Base-by-base conservation (phyloP, 2,888 invertebrate genomes). In the Lamellibrachia satsuma region DNA sequence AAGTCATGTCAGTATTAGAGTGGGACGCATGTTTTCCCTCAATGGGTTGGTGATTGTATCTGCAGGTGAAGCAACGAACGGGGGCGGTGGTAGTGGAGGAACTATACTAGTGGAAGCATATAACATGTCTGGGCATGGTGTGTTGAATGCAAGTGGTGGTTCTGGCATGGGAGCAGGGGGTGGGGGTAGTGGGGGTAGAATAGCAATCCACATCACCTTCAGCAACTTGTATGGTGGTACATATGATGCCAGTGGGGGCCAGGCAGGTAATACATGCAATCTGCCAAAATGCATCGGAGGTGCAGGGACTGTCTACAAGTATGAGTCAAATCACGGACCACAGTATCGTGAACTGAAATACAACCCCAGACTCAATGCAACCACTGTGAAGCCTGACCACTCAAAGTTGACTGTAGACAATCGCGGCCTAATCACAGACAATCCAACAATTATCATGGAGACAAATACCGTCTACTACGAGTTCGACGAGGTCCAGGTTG, bases 241-340 rank as follows among this genome's bases (percentile, higher is more conserved):
- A 22, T 95, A 95, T 92, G 92, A 94, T 7, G 93, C 94, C 27
- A 93, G 93, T 92, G 95, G 95, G 8, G 95, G 95, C 8, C 93
- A 93, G 90, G 94, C 93, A 91, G 95, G 95, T 9, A 95, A 95
- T 0, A 95, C 95, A 15, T 95, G 95, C 52, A 95, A 95, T 8
- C 93, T 95, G 3, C 95, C 95, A 92, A 95, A 95, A 92, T 94
- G 94, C 39, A 91, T 95, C 90, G 94, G 95, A 51, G 94, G 95
- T 95, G 91, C 95, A 27, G 95, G 95, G 39, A 95, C 95, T 7
- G 93, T 95, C 2, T 95, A 95, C 93, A 95, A 95, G 92, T 95
- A 94, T 93, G 95, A 95, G 91, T 95, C 95, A 1, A 93, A 93
- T 55, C 92, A 95, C 92, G 95, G 95, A 6, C 95, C 95, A 15